Evolutionary conservation across 1,140 invertebrate species (phyloP).

Genomic region (Battus philenor): DNA sequence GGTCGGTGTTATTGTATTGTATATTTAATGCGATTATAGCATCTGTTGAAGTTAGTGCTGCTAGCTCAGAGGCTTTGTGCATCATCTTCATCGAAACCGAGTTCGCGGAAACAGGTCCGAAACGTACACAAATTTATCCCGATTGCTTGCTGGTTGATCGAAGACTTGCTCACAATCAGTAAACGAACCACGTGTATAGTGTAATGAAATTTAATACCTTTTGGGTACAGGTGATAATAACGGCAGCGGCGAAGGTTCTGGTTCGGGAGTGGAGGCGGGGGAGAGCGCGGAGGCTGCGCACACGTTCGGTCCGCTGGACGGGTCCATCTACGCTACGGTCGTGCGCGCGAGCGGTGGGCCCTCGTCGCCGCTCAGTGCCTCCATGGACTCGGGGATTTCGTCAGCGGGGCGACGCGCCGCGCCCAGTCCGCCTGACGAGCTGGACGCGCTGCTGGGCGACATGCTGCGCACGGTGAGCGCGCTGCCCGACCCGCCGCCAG

Average conservation of each 20-base stretch:
- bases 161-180: no score
- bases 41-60: no score
- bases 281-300: constrained; percentile 77
- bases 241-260: constrained; percentile 81
- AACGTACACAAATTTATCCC: no score
- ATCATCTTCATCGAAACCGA: no score
- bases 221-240: constrained; percentile 55
- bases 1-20: background rate
- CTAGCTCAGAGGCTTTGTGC: no score
- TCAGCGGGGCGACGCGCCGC: constrained; percentile 79
- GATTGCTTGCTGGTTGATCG: no score
- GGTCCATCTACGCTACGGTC: constrained; percentile 91
- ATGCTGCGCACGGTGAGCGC: constrained; percentile 90
- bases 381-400: constrained; percentile 90
- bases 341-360: constrained; percentile 76
- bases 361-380: constrained; percentile 84
- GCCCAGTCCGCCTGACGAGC: constrained; percentile 66
- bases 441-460: constrained; percentile 81
- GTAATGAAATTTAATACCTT: no score
- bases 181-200: no score
- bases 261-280: constrained; percentile 80
- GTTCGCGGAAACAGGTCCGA: no score
- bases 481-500: constrained; percentile 82
- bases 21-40: no score
- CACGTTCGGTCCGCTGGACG: constrained; percentile 90